Percentiles rank a stretch among this genome's conserved stretches.
These are phyloP conservation scores for Paracyclopina nana DNA, from an alignment of 1,140 invertebrate species.

Conservation along the genomic window DNA sequence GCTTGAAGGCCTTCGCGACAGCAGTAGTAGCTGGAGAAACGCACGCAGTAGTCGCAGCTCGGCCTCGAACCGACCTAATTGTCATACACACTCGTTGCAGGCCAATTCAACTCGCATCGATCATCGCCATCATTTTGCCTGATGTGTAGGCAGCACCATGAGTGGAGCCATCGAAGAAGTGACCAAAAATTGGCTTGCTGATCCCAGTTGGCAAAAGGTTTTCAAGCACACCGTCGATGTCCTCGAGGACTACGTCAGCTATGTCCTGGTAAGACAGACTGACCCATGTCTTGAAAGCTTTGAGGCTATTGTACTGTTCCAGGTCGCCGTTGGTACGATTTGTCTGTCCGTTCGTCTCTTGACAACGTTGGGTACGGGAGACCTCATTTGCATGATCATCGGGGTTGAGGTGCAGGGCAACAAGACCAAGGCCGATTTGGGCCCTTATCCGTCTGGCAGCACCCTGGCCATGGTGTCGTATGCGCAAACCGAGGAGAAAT, in stretches of 20 bases:
- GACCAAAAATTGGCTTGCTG: conserved; percentile 7
- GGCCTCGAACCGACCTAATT: too few relatives aligned
- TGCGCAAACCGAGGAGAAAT: conserved; percentile 4
- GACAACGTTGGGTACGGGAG: conserved; percentile 1
- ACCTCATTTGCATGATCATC: conserved; percentile 4
- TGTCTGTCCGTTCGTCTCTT: conserved; percentile 12
- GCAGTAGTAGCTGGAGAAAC: too few relatives aligned
- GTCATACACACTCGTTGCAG: too few relatives aligned
- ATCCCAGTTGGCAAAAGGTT: conserved; percentile 6
- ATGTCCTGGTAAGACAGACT: too few relatives aligned
- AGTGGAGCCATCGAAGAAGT: conserved; percentile 11
- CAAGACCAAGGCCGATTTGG: not conserved
- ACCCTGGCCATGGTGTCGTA: conserved; percentile 5
- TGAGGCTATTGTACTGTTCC: too few relatives aligned
- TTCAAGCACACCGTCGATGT: conserved; percentile 14
- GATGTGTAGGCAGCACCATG: too few relatives aligned
- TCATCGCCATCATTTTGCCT: too few relatives aligned
- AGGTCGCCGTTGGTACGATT: conserved; percentile 8
- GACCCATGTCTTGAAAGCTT: too few relatives aligned
- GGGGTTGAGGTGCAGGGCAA: conserved; percentile 1
- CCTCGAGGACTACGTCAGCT: conserved; percentile 7
- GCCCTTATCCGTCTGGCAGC: conserved; percentile 2
- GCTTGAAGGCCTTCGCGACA: too few relatives aligned
- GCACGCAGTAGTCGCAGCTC: too few relatives aligned
- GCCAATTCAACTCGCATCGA: too few relatives aligned